Evolutionary conservation across 2,888 invertebrate species (phyloP), one percentile per base, ranked within the genome.

Genomic region (Oscheius sp.): DNA sequence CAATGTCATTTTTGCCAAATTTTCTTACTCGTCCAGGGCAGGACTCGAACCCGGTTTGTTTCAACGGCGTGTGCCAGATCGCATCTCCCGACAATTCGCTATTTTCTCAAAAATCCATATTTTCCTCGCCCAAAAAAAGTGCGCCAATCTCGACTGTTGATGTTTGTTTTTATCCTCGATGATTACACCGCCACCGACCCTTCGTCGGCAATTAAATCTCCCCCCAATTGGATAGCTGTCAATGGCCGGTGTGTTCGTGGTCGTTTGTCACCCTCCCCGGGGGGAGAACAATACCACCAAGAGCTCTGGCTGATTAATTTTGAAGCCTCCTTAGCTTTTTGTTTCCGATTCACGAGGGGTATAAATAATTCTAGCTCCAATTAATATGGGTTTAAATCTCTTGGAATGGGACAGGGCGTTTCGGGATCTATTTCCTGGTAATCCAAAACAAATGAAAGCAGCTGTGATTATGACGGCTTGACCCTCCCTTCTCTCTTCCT

Each of bases 211-310:
- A 55, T 55, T 55, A 55, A 55, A 55, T 16, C 49, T 49, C 35
- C n/a, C 49, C 16, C 55, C 55, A 25, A 55, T 55, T 55, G 55
- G 55, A 55, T 55, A 23, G 55, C 55, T 55, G 56, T 56, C 23
- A 25, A 49, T 49, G 49, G 49, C 49, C 21, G 3, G 6, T n/a
- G n/a, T n/a, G n/a, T n/a, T n/a, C n/a, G n/a, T n/a, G 6, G n/a
- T 21, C 35, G 35, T 35, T 35, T 35, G 35, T 35, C 35, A 35
- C 9, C 35, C 5, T 3, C 35, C 35, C 9, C 35, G 3, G 5
- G 35, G 35, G 9, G n/a, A n/a, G n/a, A n/a, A n/a, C n/a, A n/a
- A n/a, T n/a, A n/a, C n/a, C n/a, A n/a, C n/a, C 35, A 35, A 35
- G 3, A 35, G 5, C 35, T 35, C 35, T 9, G 3, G 3, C 35